phyloP scores from a whole-genome alignment of 2,113 vertebrate species.

The Amblyornis subalaris region DNA sequence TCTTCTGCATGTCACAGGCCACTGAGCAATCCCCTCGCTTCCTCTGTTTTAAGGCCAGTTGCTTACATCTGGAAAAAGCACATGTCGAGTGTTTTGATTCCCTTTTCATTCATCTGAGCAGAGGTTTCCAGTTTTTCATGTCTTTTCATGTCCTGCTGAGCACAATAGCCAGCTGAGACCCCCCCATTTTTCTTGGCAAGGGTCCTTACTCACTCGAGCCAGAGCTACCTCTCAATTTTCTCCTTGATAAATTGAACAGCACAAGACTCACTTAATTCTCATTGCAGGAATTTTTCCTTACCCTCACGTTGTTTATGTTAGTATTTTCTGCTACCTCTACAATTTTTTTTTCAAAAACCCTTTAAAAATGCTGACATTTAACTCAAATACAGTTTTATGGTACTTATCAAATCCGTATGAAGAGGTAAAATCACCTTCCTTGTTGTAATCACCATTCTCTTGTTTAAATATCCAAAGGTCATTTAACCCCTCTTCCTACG shows the following conservation, averaged over 20 bases:
- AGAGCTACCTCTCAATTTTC: not conserved
- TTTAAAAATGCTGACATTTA: not conserved
- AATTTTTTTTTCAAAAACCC: not conserved
- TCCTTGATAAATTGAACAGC: not conserved
- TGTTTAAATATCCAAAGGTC: conserved; percentile 7
- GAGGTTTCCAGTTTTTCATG: not conserved
- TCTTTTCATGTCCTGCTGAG: not conserved
- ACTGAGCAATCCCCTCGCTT: not conserved
- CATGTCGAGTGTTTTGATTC: fast-evolving
- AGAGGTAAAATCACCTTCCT: conserved; percentile 21
- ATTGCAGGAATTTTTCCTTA: not conserved
- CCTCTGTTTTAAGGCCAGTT: not conserved
- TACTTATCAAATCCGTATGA: not conserved
- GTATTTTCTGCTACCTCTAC: not conserved
- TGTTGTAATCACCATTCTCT: not conserved
- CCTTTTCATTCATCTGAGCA: not conserved
- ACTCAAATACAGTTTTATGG: not conserved
- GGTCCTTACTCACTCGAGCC: not conserved
- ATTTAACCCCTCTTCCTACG: not conserved
- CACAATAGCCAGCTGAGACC: not conserved
- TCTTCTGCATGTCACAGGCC: fast-evolving
- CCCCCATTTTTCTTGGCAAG: not conserved
- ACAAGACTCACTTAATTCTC: not conserved
- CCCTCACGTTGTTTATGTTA: not conserved
- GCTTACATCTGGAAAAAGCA: not conserved